Base-by-base conservation (phyloP, 1,140 invertebrate species). In the Hermetia illucens region DNA sequence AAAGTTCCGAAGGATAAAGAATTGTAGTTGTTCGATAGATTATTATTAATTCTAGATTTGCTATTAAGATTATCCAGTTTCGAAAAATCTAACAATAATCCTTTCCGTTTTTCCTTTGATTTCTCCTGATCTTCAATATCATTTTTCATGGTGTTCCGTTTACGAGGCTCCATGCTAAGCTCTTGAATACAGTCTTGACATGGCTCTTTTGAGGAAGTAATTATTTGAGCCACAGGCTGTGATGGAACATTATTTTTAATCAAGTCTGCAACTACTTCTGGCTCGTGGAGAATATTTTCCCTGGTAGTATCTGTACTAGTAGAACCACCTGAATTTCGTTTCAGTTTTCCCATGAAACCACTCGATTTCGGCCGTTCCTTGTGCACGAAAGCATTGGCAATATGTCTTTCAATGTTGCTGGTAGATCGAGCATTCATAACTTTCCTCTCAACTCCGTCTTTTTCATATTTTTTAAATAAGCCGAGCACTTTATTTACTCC, bases 391-490 rank as follows among this genome's bases (percentile, higher is more conserved):
- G 45, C 39, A 18, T 52, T 41, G 3, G 42, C 45, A 4, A 58
- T 33, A 36, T 55, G 45, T 3, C 46, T 30, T 39, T 59, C 50
- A 36, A 58, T 58, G 34, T 56, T 56, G 36, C 51, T 60, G 6
- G 53, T 56, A n/a, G 57, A 60, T 8, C 53, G 52, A 0, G 53
- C 47, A 34, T 46, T 61, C 2, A 51, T 38, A 4, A 60, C 49
- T 2, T 49, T 44, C 9, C 51, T 36, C 16, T 61, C 50, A 5
- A 44, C 44, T 37, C 43, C 50, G 4, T 65, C 60, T 22, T 67
- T 65, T 50, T 77, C 78, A 46, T 72, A 70, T 48, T 75, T 82
- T 40, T 74, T 77, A 44, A 85, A 79, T 1, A 84, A 53, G 3
- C 78, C 77, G 15, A 84, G 57, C 37, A 84, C 77, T 44, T 72